Evolutionary conservation across 2,888 invertebrate genomes (phyloP), one percentile per base, ranked within the genome.

Genomic region (Pherbina coryleti): DNA sequence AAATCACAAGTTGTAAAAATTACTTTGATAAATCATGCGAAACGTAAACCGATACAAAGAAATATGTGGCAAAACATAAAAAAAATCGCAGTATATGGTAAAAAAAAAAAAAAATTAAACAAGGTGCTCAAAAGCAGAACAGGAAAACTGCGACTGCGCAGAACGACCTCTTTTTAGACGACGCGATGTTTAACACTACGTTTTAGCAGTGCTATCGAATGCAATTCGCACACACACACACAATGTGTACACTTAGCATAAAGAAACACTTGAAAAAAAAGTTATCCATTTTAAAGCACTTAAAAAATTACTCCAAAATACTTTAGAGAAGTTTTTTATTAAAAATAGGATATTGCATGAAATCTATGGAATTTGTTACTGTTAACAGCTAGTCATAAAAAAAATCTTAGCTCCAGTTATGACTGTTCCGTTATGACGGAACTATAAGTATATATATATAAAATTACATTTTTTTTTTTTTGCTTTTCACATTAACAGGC

Each of bases 61-160:
- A 44, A 11, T 5, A 37, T 19, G 19, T 19, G 67, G 67, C 9
- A 5, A 14, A 34, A 37, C 49, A 25, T 3, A 25, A 51, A 5
- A 17, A 22, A 11, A 19, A 55, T 17, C n/a, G 31, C 7, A 55
- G 3, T 9, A 9, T 25, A 53, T 11, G 53, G 51, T 14, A 51
- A n/a, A 31, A 19, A 19, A 70, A 17, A 5, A 2, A 28, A 17
- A 70, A 31, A 53, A 28, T 4, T 44, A 44, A 11, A 11, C 2
- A 44, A 19, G 34, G 19, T 55, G 53, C 4, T 71, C 19, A 4
- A 37, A 67, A 67, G 49, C 44, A 44, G 71, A 51, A 71, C 55
- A 51, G 71, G 31, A 28, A 71, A 71, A 57, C 34, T 67, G 67
- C 67, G 37, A n/a, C 31, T 71, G 53, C 53, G 55, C 71, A 53